phyloP scores from a whole-genome alignment of 2,888 invertebrate species.

The Phengaris arion region DNA sequence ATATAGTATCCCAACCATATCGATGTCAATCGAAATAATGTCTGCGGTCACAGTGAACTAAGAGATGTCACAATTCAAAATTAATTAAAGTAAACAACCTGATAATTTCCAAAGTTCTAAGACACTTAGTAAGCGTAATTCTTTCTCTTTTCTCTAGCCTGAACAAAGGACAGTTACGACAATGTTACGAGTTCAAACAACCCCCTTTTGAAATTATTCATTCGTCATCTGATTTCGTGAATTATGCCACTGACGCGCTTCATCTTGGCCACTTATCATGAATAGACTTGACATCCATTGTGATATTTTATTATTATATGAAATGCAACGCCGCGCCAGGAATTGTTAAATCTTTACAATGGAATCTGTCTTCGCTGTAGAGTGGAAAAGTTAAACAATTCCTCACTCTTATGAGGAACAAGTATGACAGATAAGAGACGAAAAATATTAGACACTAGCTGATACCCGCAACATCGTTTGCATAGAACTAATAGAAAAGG shows the following conservation, averaged over 20 bases:
- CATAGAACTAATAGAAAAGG: too few species aligned
- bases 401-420: conserved; percentile 35
- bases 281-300: conserved; percentile 77
- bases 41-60: background rate
- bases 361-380: conserved; percentile 70
- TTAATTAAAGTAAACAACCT: conserved; percentile 21
- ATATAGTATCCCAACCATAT: background rate
- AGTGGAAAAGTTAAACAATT: conserved; percentile 71
- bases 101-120: conserved; percentile 28
- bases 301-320: conserved; percentile 76
- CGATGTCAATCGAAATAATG: background rate
- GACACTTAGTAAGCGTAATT: conserved; percentile 26
- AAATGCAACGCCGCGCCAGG: conserved; percentile 73
- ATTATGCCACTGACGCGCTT: conserved; percentile 69
- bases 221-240: conserved; percentile 66
- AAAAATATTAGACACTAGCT: too few species aligned
- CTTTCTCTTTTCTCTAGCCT: conserved; percentile 31
- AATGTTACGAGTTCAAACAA: conserved; percentile 53
- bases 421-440: background rate
- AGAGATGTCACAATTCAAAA: background rate
- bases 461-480: too few species aligned
- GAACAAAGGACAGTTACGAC: conserved; percentile 44
- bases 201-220: conserved; percentile 56
- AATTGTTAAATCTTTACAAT: conserved; percentile 76
- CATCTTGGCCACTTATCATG: conserved; percentile 71